Base-by-base conservation (phyloP, 2,888 invertebrate species). In the Sussaba pulchella region DNA sequence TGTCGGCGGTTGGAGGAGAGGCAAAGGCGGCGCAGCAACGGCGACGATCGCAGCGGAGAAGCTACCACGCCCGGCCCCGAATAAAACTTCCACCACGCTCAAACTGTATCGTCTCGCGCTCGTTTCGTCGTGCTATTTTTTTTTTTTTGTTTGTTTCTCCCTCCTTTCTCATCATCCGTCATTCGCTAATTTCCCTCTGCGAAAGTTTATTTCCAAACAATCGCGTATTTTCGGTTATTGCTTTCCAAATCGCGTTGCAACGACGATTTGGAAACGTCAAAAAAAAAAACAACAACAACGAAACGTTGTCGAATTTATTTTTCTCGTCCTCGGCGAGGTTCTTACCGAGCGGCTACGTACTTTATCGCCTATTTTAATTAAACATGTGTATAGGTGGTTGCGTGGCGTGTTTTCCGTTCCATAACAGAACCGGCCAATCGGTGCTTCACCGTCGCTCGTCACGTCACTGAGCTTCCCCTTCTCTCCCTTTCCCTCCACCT, bases 331-430 rank as follows among this genome's bases (percentile, higher is more conserved):
- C 47, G 14, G n/a, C n/a, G n/a, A n/a, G n/a, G n/a, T 14, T 21
- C n/a, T 31, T 43, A 12, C 36, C 2, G 5, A 3, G 10, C 17
- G 1, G 47, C 85, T 84, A 83, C n/a, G 84, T 52, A 21, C 14
- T 43, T n/a, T 87, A 86, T 87, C 85, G 87, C 83, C 86, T 88
- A 88, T 90, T 90, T 89, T 90, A 90, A n/a, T n/a, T 90, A 89
- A 90, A 89, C 89, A 88, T 89, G 88, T 88, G 90, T 89, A 89
- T 89, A 88, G 89, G 88, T 91, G 91, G 90, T 89, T 92, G 92
- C 92, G 92, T 92, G 92, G 91, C 91, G 91, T 90, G 91, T 92
- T 91, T 89, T 87, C 88, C 89, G 90, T 91, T 89, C 89, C 89
- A 89, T 91, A 90, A 91, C 90, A 89, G 89, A 87, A 84, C 85